A percentile compares a stretch with the other conserved stretches of the same genome.
phyloP scores from a whole-genome alignment of 1,140 invertebrate genomes.

The Linepithema humile region DNA sequence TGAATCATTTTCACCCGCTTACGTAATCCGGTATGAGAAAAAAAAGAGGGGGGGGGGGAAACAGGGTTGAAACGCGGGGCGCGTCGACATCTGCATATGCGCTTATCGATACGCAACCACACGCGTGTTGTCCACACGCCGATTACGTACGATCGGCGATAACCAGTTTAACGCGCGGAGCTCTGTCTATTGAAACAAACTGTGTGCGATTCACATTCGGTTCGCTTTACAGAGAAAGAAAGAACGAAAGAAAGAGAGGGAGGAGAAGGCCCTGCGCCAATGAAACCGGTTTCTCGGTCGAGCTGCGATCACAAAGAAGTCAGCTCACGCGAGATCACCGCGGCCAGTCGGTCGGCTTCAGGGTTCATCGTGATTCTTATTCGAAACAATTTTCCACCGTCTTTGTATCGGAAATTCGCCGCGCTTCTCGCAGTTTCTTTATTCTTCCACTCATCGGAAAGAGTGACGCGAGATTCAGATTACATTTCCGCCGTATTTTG shows the following conservation, averaged over 20 bases:
- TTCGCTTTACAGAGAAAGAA: slow-evolving; percentile 36
- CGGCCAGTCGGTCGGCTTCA: slow-evolving; percentile 28
- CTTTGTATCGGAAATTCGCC: too few relatives aligned
- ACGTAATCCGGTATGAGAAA: neutral
- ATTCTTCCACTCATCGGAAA: too few relatives aligned
- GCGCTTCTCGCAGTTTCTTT: too few relatives aligned
- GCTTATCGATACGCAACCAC: slow-evolving; percentile 1
- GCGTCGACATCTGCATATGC: slow-evolving; percentile 12
- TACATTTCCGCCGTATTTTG: too few relatives aligned
- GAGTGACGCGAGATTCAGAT: too few relatives aligned
- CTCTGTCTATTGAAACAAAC: slow-evolving; percentile 24
- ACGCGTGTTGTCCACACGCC: slow-evolving; percentile 31
- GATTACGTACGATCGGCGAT: slow-evolving; percentile 45
- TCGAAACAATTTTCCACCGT: neutral
- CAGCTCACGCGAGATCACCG: slow-evolving; percentile 54
- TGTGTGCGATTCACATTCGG: slow-evolving; percentile 65
- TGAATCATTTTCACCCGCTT: neutral
- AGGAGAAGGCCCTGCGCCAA: slow-evolving; percentile 42
- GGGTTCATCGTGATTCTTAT: slow-evolving; percentile 4
- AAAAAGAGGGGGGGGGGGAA: neutral
- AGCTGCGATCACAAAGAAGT: slow-evolving; percentile 73
- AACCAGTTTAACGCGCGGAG: slow-evolving; percentile 22
- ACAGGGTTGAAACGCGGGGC: neutral
- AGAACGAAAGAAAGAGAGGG: neutral
- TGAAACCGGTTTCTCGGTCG: slow-evolving; percentile 72